These are phyloP conservation scores for Isurus oxyrinchus DNA, from an alignment of 2,113 vertebrate species.

Conservation along the genomic window DNA sequence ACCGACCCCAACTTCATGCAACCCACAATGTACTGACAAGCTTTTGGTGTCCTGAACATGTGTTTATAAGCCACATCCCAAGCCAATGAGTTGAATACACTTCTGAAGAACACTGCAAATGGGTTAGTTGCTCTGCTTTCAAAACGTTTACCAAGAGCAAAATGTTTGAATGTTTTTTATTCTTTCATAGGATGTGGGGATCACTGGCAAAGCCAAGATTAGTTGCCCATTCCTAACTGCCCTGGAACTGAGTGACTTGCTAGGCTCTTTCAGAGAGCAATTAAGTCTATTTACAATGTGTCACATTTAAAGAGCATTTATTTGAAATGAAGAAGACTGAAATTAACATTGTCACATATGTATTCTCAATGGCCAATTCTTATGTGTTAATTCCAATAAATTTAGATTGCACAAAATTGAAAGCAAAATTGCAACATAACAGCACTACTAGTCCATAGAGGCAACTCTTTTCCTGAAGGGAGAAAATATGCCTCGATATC, in stretches of 20 bases:
- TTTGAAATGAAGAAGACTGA: not conserved
- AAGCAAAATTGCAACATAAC: not conserved
- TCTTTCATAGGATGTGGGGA: too few species aligned
- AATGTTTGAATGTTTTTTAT: not conserved
- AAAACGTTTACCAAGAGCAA: not conserved
- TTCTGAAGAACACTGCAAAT: not conserved
- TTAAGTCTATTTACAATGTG: not conserved
- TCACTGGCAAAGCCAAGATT: too few species aligned
- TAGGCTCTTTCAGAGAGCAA: not conserved
- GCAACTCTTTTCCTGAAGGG: not conserved
- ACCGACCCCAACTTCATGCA: not conserved
- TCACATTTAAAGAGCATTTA: not conserved
- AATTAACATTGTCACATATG: not conserved
- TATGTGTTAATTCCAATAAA: not conserved
- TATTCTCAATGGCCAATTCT: not conserved
- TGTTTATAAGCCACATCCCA: not conserved
- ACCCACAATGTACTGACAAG: not conserved
- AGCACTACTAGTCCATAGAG: not conserved
- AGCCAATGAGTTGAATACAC: not conserved
- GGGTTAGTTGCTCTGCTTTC: not conserved
- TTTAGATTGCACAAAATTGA: not conserved
- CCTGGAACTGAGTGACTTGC: too few species aligned
- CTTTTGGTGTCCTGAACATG: not conserved
- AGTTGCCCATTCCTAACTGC: too few species aligned
- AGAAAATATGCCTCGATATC: not conserved